A percentile compares a stretch with the other conserved stretches of the same genome.
These are phyloP conservation scores for Noctua fimbriata DNA, from an alignment of 2,888 invertebrate species.

Conservation along the genomic window DNA sequence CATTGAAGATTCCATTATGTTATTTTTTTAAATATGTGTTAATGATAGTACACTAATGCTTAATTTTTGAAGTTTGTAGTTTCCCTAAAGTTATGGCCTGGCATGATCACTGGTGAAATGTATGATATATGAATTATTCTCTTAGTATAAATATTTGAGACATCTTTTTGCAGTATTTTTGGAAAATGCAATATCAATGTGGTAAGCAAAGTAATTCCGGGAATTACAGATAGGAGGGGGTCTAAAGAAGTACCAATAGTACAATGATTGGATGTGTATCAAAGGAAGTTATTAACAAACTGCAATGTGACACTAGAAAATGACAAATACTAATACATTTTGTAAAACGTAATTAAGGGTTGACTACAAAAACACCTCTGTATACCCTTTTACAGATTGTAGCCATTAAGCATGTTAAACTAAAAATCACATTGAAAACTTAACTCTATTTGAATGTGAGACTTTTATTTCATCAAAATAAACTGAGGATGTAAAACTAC, in stretches of 20 bases:
- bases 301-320: not conserved
- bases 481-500: conserved; percentile 1
- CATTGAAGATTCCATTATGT: conserved; percentile 49
- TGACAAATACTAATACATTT: not conserved
- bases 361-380: not conserved
- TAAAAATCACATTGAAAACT: not conserved
- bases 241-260: not conserved
- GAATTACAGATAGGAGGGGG: not conserved
- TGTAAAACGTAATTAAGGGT: not conserved
- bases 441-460: not conserved
- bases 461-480: not conserved
- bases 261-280: not conserved
- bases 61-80: not conserved
- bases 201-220: not conserved
- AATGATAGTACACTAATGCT: conserved; percentile 22
- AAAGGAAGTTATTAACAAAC: not conserved
- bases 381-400: not conserved
- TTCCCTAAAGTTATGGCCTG: not conserved
- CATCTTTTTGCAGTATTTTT: not conserved
- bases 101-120: not conserved
- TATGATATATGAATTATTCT: not conserved
- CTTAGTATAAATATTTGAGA: no score
- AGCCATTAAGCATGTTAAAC: not conserved
- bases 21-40: conserved; percentile 14
- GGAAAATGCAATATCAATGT: not conserved